A percentile compares a stretch with the other conserved stretches of the same genome.
These are phyloP conservation scores for Stegostoma tigrinum DNA, from an alignment of 2,113 vertebrate genomes.

Conservation along the genomic window DNA sequence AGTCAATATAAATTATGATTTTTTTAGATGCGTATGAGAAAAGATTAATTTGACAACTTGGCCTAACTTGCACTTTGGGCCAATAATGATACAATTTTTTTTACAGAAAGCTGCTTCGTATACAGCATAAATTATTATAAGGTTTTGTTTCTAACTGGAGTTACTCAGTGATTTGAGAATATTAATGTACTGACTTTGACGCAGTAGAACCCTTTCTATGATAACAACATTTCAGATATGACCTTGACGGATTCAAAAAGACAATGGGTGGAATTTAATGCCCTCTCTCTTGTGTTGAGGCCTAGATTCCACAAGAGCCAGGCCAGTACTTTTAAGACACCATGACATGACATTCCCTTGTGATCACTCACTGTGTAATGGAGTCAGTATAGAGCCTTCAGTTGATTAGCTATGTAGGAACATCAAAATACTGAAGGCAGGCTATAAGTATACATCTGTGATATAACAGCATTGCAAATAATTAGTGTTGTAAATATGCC, in stretches of 20 bases:
- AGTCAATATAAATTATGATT: not conserved
- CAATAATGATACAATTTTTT: not conserved
- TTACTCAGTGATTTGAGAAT: not conserved
- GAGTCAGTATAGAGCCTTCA: too few species aligned
- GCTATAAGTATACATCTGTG: too few species aligned
- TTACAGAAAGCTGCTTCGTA: not conserved
- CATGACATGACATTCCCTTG: too few species aligned
- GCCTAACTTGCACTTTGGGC: not conserved
- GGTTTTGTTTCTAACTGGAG: not conserved
- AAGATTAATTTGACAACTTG: not conserved
- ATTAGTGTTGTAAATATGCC: too few species aligned
- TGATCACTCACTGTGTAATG: too few species aligned
- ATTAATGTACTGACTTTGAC: not conserved
- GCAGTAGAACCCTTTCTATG: not conserved
- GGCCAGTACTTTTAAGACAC: too few species aligned
- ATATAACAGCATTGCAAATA: too few species aligned
- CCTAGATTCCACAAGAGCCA: too few species aligned
- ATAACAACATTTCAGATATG: not conserved
- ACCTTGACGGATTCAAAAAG: not conserved
- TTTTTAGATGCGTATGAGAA: not conserved
- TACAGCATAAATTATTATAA: not conserved
- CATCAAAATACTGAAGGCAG: too few species aligned
- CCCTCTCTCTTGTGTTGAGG: too few species aligned
- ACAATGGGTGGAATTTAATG: not conserved
- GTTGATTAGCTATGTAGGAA: too few species aligned